These are phyloP conservation scores for Poecile atricapillus DNA, from an alignment of 2,113 vertebrate species.

Conservation along the genomic window DNA sequence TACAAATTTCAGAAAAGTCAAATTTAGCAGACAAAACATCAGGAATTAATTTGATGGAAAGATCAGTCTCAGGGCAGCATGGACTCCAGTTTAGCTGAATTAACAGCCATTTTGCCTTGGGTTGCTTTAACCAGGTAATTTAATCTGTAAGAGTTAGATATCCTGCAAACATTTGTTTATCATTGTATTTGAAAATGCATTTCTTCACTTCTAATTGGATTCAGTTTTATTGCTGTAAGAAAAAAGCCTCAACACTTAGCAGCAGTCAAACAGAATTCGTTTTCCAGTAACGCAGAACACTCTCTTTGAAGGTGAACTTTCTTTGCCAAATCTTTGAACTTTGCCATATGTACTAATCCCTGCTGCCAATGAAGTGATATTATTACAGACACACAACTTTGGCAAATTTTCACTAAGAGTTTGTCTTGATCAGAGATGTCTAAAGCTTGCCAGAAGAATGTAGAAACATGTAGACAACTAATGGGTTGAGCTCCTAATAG, in stretches of 20 bases:
- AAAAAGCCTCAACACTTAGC: conserved; percentile 9
- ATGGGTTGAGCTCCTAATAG: conserved; percentile 45
- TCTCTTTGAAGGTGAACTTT: conserved; percentile 46
- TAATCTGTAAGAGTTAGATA: neutral
- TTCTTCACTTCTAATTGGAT: conserved; percentile 31
- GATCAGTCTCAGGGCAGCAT: neutral
- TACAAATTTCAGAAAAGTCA: neutral
- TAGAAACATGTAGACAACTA: conserved; percentile 27
- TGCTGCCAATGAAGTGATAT: conserved; percentile 11
- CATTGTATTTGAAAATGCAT: conserved; percentile 20
- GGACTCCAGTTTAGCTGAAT: neutral
- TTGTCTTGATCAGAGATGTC: conserved; percentile 49
- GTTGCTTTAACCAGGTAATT: neutral
- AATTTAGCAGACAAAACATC: neutral
- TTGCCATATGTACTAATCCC: conserved; percentile 37
- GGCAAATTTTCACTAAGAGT: conserved; percentile 57
- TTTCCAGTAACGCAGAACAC: conserved; percentile 29
- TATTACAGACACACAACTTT: conserved; percentile 51
- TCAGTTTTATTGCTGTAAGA: conserved; percentile 16
- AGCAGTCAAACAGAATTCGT: conserved; percentile 36
- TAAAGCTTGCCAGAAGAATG: conserved; percentile 42
- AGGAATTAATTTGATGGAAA: neutral
- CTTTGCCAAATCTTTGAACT: conserved; percentile 59
- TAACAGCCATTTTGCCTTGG: neutral
- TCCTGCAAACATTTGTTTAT: neutral